These are phyloP conservation scores for Gallinago nigripennis DNA, from an alignment of 2,797 vertebrate species.

Conservation along the genomic window DNA sequence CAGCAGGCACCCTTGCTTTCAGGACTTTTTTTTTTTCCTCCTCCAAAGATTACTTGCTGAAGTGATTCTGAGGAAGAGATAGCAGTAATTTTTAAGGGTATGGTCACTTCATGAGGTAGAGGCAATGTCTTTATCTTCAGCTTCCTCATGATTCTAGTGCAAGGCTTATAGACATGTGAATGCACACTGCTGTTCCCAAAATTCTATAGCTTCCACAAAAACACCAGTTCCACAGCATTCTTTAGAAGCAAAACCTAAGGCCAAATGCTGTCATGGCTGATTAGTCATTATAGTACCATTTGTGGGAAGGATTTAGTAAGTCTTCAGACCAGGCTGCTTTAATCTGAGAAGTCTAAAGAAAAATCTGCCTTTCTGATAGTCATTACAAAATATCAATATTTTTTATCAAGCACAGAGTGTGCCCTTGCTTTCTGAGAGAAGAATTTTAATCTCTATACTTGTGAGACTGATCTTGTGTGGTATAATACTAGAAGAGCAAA, in stretches of 20 bases:
- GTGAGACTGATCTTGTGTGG: neutral
- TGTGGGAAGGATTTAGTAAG: neutral
- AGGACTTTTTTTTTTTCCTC: too few species aligned
- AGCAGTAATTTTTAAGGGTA: neutral
- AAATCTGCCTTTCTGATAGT: neutral
- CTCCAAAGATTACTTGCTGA: neutral
- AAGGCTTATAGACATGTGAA: neutral
- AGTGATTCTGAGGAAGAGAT: neutral
- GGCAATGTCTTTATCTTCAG: neutral
- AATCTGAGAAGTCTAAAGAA: neutral
- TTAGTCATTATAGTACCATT: neutral
- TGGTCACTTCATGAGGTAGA: neutral
- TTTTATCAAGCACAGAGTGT: neutral
- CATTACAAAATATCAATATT: neutral
- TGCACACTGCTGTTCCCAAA: neutral
- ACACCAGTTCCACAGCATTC: neutral
- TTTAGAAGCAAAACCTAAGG: neutral
- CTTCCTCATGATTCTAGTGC: neutral
- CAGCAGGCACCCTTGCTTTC: neutral
- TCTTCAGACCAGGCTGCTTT: neutral
- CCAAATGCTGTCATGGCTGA: neutral
- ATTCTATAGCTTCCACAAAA: neutral
- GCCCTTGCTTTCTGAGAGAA: neutral
- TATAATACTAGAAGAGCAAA: neutral
- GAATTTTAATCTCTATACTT: neutral